Evolutionary conservation across 2,797 vertebrate species (phyloP).

Genomic region (Microctenopoma steveboyesi): DNA sequence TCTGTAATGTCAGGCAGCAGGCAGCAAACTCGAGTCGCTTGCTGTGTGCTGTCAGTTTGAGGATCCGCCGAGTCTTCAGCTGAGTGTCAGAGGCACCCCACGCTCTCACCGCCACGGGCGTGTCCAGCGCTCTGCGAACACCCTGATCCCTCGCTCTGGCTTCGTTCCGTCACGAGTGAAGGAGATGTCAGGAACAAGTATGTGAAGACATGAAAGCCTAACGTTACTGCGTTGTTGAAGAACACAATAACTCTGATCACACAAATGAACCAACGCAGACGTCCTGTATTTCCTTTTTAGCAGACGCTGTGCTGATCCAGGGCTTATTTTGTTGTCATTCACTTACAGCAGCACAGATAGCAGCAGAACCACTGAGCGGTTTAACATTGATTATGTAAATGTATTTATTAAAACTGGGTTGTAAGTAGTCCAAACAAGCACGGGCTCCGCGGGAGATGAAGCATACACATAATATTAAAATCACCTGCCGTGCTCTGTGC

Average conservation of each 20-base stretch:
- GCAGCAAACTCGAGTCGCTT: slow-evolving; percentile 34
- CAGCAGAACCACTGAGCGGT: not conserved
- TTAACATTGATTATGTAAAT: slow-evolving; percentile 4
- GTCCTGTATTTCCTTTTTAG: not conserved
- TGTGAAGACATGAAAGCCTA: not conserved
- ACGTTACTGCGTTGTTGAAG: no score
- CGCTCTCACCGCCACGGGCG: slow-evolving; percentile 25
- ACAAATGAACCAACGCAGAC: not conserved
- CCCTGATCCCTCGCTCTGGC: not conserved
- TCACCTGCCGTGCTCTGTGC: slow-evolving; percentile 22
- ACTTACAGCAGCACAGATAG: not conserved
- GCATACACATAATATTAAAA: slow-evolving; percentile 18
- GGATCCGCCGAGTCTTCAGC: slow-evolving; percentile 25
- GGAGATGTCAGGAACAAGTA: not conserved
- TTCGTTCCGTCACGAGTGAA: not conserved
- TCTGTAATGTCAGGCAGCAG: slow-evolving; percentile 31
- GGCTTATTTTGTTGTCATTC: not conserved
- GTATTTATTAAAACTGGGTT: slow-evolving; percentile 6
- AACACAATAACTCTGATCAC: no score
- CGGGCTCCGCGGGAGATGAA: slow-evolving; percentile 4
- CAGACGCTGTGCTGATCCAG: not conserved
- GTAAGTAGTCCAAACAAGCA: not conserved
- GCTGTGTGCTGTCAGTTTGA: slow-evolving; percentile 52
- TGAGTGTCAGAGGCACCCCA: slow-evolving; percentile 13
- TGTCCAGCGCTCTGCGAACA: slow-evolving; percentile 29